Evolutionary conservation across 2,888 invertebrate genomes (phyloP).

Genomic region (Lottia gigantea): DNA sequence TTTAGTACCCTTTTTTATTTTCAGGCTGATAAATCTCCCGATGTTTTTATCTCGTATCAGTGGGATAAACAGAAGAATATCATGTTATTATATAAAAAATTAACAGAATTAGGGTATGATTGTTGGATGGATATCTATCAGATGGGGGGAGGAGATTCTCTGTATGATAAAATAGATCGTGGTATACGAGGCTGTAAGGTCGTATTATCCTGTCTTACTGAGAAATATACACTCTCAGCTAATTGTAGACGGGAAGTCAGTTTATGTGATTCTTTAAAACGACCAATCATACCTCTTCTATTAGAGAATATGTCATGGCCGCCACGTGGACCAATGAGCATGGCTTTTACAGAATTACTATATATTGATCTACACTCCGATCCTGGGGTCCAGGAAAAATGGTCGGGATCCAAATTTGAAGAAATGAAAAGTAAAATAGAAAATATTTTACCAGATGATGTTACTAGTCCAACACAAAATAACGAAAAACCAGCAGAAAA

Average conservation of each 20-base stretch:
- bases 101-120: conserved; percentile 45
- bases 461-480: too few relatives aligned
- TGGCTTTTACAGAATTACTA: conserved; percentile 59
- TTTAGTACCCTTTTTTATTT: conserved; percentile 1
- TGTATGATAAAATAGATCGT: conserved; percentile 60
- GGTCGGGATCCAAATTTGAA: conserved; percentile 49
- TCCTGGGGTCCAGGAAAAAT: conserved; percentile 38
- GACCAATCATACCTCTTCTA: conserved; percentile 62
- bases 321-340: conserved; percentile 64
- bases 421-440: conserved; percentile 30
- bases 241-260: conserved; percentile 65
- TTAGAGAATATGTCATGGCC: conserved; percentile 63
- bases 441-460: neutral
- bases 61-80: conserved; percentile 62
- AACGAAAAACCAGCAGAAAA: too few relatives aligned
- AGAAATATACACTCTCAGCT: conserved; percentile 62
- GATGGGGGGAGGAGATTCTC: conserved; percentile 63
- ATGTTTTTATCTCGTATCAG: conserved; percentile 61
- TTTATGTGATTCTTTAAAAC: conserved; percentile 61
- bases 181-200: conserved; percentile 51
- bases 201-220: conserved; percentile 61
- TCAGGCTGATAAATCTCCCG: conserved; percentile 22
- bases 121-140: conserved; percentile 64
- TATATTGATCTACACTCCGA: conserved; percentile 55
- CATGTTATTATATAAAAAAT: conserved; percentile 44